Evolutionary conservation across 1,140 invertebrate species (phyloP), one percentile per base, ranked within the genome.

Genomic region (Spodoptera frugiperda): DNA sequence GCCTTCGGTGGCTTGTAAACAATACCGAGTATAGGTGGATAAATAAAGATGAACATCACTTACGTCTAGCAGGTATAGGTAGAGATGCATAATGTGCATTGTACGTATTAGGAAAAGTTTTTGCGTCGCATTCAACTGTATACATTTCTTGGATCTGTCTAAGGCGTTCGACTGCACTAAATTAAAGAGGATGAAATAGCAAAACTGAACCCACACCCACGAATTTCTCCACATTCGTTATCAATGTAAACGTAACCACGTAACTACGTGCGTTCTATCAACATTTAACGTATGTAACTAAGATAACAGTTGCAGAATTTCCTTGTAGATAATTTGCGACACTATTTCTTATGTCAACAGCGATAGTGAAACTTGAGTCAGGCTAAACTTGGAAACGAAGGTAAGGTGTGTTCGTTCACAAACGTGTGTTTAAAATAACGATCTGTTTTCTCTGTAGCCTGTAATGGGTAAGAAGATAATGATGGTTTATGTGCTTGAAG

Each of bases 281-380:
- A n/a, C 61, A 48, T 9, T 65, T 19, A 19, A 46, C 39, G 17
- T 44, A 65, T 48, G 17, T 21, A 19, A 39, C 4, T 10, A 39
- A 39, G 71, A 73, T 73, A 73, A 61, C 55, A 48, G 49, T 30
- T 61, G 71, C 71, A 59, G 44, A 73, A 57, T 73, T 73, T 73
- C 55, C 71, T 73, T 61, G 39, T 61, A 73, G 71, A 73, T 73
- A 73, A 49, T 61, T 73, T 46, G 71, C 71, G 21, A 73, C 71
- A 73, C 55, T 73, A 59, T 73, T 73, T 25, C 71, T 73, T 73
- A 12, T 61, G 71, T 73, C 54, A 59, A 73, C 55, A 73, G n/a
- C 12, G 71, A 73, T 73, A 73, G 11, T n/a, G 44, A n/a, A 8
- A 5, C 15, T 71, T 71, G 53, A 71, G 49, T 71, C 53, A 68